phyloP scores from a whole-genome alignment of 1,140 invertebrate genomes.

The Drosophila funebris region DNA sequence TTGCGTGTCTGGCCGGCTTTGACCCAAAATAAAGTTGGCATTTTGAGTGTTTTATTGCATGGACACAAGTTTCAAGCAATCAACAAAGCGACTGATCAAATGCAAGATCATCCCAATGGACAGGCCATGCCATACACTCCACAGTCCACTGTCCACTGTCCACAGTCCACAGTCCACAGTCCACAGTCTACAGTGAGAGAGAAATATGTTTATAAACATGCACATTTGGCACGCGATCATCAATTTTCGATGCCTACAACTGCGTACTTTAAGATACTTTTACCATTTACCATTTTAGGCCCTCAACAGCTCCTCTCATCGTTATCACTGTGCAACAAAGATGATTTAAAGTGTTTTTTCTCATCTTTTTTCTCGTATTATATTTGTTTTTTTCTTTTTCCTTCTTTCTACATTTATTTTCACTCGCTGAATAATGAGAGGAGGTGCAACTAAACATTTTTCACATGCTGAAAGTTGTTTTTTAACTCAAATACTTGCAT shows the following conservation, averaged over 20 bases:
- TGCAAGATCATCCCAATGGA: constrained; percentile 78
- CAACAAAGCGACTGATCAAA: constrained; percentile 81
- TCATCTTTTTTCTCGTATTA: neutral
- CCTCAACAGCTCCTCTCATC: constrained; percentile 48
- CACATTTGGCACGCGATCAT: constrained; percentile 80
- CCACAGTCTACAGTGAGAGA: constrained; percentile 25
- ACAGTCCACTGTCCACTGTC: neutral
- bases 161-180: neutral
- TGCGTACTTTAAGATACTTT: constrained; percentile 66
- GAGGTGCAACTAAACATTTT: constrained; percentile 32
- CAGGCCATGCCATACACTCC: constrained; percentile 38
- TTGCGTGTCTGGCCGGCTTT: constrained; percentile 76
- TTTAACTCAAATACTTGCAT: neutral
- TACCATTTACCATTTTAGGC: constrained; percentile 42
- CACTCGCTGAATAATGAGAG: constrained; percentile 35
- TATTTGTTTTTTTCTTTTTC: constrained; percentile 4
- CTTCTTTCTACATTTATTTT: constrained; percentile 8
- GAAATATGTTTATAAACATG: constrained; percentile 81
- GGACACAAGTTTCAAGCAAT: constrained; percentile 81
- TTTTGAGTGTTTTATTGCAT: constrained; percentile 81
- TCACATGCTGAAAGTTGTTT: constrained; percentile 1
- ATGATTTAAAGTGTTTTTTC: constrained; percentile 22
- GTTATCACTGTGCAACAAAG: constrained; percentile 38
- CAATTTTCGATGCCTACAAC: constrained; percentile 65
- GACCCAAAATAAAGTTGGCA: constrained; percentile 81